phyloP scores from a whole-genome alignment of 1,140 invertebrate species.

The Pseudomyrmex dendroicus region DNA sequence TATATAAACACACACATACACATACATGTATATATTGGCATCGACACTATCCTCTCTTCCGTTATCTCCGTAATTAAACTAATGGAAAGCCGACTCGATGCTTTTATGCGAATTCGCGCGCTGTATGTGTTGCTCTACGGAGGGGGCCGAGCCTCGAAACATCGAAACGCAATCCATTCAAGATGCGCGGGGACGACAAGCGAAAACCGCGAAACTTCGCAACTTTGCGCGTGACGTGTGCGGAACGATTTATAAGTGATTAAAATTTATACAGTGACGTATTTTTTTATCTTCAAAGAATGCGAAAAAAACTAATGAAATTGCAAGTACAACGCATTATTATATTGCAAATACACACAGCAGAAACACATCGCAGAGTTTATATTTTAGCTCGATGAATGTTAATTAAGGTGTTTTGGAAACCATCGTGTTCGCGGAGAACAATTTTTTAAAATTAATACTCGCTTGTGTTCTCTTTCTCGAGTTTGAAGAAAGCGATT shows the following conservation, averaged over 20 bases:
- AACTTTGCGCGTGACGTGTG: conserved; percentile 25
- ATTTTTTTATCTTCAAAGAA: not conserved
- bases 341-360: too few species aligned
- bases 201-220: conserved; percentile 57
- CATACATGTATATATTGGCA: not conserved
- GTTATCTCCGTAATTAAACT: conserved; percentile 80
- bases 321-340: too few species aligned
- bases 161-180: conserved; percentile 70
- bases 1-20: too few species aligned
- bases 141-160: conserved; percentile 38
- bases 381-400: not conserved
- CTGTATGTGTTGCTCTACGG: conserved; percentile 30
- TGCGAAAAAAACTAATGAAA: not conserved
- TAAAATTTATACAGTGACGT: conserved; percentile 16
- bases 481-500: not conserved
- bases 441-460: too few species aligned
- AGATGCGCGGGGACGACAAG: conserved; percentile 55
- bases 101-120: conserved; percentile 65
- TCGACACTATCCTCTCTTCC: conserved; percentile 11
- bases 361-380: too few species aligned
- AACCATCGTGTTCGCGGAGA: too few species aligned
- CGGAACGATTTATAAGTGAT: conserved; percentile 39
- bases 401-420: not conserved
- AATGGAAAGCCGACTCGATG: conserved; percentile 76
- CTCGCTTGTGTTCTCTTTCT: not conserved